Evolutionary conservation across 1,140 invertebrate genomes (phyloP), one percentile per base, ranked within the genome.

Genomic region (Choristoneura fumiferana): DNA sequence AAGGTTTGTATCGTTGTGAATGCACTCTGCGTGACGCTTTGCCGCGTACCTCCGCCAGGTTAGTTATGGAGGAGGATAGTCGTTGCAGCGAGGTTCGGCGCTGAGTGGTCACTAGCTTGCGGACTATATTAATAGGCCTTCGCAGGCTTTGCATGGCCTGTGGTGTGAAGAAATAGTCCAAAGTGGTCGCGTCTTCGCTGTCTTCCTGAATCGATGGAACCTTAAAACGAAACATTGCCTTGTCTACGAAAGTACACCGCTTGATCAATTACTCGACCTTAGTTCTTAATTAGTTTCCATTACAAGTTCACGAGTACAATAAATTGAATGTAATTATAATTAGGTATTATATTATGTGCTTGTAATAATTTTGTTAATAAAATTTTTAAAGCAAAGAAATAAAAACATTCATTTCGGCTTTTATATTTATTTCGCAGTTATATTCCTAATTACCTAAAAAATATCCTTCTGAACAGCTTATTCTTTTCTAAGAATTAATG

Each of bases 81-180:
- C 79, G 77, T 64, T 88, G 85, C 69, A 88, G 78, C 45, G 84
- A 88, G 55, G 72, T 81, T 76, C 85, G 78, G 61, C 85, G 78
- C 58, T 84, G 85, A 52, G 85, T 81, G 60, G 81, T 75, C 69
- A 88, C 85, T 76, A 88, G 81, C 74, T 87, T 87, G 74, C 85
- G 81, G 59, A 88, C 85, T 76, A 84, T 84, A 63, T 81, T 86
- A 61, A 88, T 75, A 8, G 85, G 85, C 72, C 75, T 70, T 61
- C 76, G 74, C 62, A 88, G 71, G 53, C 78, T 79, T 71, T 81
- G 69, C 71, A 85, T 73, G 18, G 74, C 72, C 63, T 80, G 81
- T 63, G 75, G 73, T 53, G 75, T 65, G 73, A 80, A 80, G 69
- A 78, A 80, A 17, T 76, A 76, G 55, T 84, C 81, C 39, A 76